Conservation (phyloP, 1,140 invertebrate species). For the Drosophila auraria region DNA sequence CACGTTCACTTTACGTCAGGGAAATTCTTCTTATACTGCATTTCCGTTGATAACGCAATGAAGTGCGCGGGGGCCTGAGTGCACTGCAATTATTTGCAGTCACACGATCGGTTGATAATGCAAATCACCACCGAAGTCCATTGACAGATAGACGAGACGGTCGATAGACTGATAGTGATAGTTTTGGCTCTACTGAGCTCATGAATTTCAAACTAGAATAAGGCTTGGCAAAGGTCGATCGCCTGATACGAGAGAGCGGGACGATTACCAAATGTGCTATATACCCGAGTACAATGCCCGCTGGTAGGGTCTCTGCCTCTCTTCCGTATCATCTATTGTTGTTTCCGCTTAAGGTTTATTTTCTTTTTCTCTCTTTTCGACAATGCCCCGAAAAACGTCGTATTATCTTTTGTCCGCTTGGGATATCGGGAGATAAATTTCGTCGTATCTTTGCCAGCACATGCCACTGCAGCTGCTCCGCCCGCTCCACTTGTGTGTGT, state of each 20-base stretch:
- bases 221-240: slow-evolving; percentile 40
- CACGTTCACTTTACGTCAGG: slow-evolving; percentile 43
- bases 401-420: slow-evolving; percentile 29
- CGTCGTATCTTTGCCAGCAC: slow-evolving; percentile 30
- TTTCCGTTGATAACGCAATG: slow-evolving; percentile 41
- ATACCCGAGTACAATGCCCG: slow-evolving; percentile 36
- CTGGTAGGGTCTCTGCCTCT: slow-evolving; percentile 10
- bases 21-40: slow-evolving; percentile 43
- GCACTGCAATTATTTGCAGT: slow-evolving; percentile 32
- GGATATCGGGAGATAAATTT: slow-evolving; percentile 32
- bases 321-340: slow-evolving; percentile 6
- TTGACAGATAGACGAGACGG: slow-evolving; percentile 58
- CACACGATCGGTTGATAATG: slow-evolving; percentile 59
- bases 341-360: slow-evolving; percentile 24
- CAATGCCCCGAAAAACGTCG: slow-evolving; percentile 9
- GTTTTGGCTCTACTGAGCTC: slow-evolving; percentile 8
- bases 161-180: slow-evolving; percentile 46
- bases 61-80: slow-evolving; percentile 11
- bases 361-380: slow-evolving; percentile 15
- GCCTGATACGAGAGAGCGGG: slow-evolving; percentile 15
- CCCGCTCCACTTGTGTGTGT: slow-evolving; percentile 32
- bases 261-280: slow-evolving; percentile 19
- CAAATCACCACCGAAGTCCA: slow-evolving; percentile 44
- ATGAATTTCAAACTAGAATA: slow-evolving; percentile 25
- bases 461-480: slow-evolving; percentile 53